Evolutionary conservation across 2,113 vertebrate species (phyloP).

Genomic region (Mixornis gularis): DNA sequence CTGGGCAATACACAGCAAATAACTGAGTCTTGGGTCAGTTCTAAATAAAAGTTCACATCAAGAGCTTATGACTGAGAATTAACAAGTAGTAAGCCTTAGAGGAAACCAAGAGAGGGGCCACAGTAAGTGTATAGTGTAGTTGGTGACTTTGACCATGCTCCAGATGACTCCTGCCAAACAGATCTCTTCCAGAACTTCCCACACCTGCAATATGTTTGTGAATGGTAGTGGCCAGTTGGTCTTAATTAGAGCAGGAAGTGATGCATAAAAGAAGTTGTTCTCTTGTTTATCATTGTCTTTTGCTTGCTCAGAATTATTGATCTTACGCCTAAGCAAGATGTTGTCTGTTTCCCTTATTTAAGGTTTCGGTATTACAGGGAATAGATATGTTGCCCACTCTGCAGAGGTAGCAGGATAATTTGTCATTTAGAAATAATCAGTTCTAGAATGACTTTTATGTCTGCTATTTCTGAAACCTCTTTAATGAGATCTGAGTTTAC

Average conservation of each 20-base stretch:
- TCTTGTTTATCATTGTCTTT: background rate
- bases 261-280: background rate
- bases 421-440: conserved; percentile 62
- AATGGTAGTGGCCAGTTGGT: background rate
- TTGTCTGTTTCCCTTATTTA: conserved; percentile 43
- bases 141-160: background rate
- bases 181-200: background rate
- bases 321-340: conserved; percentile 5
- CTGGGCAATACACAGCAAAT: background rate
- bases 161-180: background rate
- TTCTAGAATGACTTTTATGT: conserved; percentile 50
- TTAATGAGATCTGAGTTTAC: conserved; percentile 56
- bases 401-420: conserved; percentile 54
- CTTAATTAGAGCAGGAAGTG: background rate
- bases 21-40: background rate
- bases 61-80: background rate
- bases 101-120: background rate
- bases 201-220: background rate
- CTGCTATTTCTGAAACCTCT: conserved; percentile 56
- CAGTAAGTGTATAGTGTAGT: background rate
- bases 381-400: conserved; percentile 36
- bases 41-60: background rate
- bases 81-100: background rate
- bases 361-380: conserved; percentile 51
- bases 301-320: conserved; percentile 1